Evolutionary conservation across 2,888 invertebrate species (phyloP).

Genomic region (Nephrocerus scutellatus): DNA sequence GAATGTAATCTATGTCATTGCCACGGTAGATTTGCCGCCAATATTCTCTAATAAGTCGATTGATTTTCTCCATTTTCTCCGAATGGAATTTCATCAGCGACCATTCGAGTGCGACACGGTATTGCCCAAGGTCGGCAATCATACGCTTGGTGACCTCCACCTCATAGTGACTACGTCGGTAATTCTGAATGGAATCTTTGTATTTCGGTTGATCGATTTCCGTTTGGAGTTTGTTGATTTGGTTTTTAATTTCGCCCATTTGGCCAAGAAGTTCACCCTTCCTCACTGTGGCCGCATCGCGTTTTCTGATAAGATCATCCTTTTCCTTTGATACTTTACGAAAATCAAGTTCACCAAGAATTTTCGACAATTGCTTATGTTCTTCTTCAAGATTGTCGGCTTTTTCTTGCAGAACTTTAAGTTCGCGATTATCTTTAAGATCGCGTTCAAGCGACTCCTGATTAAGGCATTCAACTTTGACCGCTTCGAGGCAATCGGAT

Average conservation of each 20-base stretch:
- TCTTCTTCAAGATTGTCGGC: slow-evolving; percentile 50
- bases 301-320: slow-evolving; percentile 49
- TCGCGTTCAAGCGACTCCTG: slow-evolving; percentile 60
- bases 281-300: slow-evolving; percentile 49
- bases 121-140: slow-evolving; percentile 69
- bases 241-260: slow-evolving; percentile 41
- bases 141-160: slow-evolving; percentile 55
- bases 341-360: slow-evolving; percentile 56
- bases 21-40: slow-evolving; percentile 76
- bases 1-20: slow-evolving; percentile 94
- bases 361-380: slow-evolving; percentile 51
- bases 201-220: slow-evolving; percentile 62
- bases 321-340: slow-evolving; percentile 55
- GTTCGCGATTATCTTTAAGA: slow-evolving; percentile 62
- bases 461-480: slow-evolving; percentile 56
- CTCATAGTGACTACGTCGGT: slow-evolving; percentile 61
- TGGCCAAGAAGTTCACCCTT: slow-evolving; percentile 51
- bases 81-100: slow-evolving; percentile 86
- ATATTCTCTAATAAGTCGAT: slow-evolving; percentile 73
- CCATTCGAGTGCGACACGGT: slow-evolving; percentile 73
- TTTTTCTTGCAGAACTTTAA: slow-evolving; percentile 52
- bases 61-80: slow-evolving; percentile 89
- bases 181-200: slow-evolving; percentile 63
- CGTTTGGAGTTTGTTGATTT: slow-evolving; percentile 40
- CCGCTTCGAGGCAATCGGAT: slow-evolving; percentile 49